These are phyloP conservation scores for Lipophrys pholis DNA, from an alignment of 2,113 vertebrate species.

Conservation along the genomic window DNA sequence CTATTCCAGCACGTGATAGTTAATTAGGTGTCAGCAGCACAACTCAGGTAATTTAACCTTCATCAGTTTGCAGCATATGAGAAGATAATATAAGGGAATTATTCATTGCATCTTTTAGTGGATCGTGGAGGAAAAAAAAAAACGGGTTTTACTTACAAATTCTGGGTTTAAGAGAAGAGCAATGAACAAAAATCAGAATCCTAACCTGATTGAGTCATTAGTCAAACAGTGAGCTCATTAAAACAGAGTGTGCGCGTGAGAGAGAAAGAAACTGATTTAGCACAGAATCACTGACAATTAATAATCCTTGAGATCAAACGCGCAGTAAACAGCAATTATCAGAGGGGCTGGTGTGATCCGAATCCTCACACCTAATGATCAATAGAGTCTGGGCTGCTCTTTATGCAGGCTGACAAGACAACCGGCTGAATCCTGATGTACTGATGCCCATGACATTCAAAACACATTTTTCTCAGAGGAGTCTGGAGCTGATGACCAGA, in stretches of 20 bases:
- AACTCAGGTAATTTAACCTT: slow-evolving; percentile 74
- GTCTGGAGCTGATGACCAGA: slow-evolving; percentile 19
- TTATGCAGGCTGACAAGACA: slow-evolving; percentile 43
- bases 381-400: slow-evolving; percentile 49
- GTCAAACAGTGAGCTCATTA: slow-evolving; percentile 40
- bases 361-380: slow-evolving; percentile 56
- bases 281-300: slow-evolving; percentile 46
- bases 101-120: slow-evolving; percentile 75
- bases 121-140: slow-evolving; percentile 59
- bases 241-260: not conserved
- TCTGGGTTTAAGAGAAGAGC: slow-evolving; percentile 47
- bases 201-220: slow-evolving; percentile 35
- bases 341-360: slow-evolving; percentile 45
- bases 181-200: slow-evolving; percentile 53
- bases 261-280: not conserved
- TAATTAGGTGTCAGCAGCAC: slow-evolving; percentile 74
- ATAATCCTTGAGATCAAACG: slow-evolving; percentile 58
- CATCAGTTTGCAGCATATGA: slow-evolving; percentile 69
- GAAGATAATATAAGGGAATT: slow-evolving; percentile 73
- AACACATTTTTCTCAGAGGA: slow-evolving; percentile 35
- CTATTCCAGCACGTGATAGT: slow-evolving; percentile 56
- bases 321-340: slow-evolving; percentile 64
- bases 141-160: slow-evolving; percentile 51
- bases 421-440: slow-evolving; percentile 42
- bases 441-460: slow-evolving; percentile 38